Conservation (phyloP, 1,140 invertebrate genomes). For the Magallana gigas region DNA sequence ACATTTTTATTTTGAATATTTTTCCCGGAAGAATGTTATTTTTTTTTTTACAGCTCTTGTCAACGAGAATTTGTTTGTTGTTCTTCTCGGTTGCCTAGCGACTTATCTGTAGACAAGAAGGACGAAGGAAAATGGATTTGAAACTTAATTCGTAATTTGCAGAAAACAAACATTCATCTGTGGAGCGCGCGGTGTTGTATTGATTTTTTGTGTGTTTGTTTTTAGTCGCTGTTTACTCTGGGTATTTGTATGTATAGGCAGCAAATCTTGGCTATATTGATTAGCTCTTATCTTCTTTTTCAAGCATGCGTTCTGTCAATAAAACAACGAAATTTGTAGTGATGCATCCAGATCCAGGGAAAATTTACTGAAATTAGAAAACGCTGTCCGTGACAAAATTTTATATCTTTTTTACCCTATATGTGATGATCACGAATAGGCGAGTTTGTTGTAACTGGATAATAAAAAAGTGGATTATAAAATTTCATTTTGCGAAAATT, state of each 20-base stretch:
- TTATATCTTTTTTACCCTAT: constrained; percentile 35
- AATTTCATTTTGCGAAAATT: too few relatives aligned
- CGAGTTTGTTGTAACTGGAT: too few relatives aligned
- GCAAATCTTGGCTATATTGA: neutral
- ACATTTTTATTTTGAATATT: neutral
- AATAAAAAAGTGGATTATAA: too few relatives aligned
- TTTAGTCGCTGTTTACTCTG: constrained; percentile 6
- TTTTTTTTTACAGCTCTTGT: neutral
- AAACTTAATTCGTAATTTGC: constrained; percentile 35
- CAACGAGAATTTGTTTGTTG: neutral
- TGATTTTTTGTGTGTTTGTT: constrained; percentile 22
- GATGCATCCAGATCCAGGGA: neutral
- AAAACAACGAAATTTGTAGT: constrained; percentile 9
- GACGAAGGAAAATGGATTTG: neutral
- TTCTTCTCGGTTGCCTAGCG: neutral
- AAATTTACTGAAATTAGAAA: neutral
- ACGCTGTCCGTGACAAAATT: neutral
- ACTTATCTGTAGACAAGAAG: neutral
- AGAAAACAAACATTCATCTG: neutral
- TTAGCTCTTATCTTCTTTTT: constrained; percentile 23
- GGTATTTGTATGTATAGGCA: constrained; percentile 21
- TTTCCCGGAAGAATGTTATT: neutral
- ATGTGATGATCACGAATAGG: neutral
- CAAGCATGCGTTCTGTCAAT: neutral
- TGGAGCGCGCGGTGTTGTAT: neutral